Evolutionary conservation across 2,888 invertebrate species (phyloP).

Genomic region (Stegana nigrithorax): DNA sequence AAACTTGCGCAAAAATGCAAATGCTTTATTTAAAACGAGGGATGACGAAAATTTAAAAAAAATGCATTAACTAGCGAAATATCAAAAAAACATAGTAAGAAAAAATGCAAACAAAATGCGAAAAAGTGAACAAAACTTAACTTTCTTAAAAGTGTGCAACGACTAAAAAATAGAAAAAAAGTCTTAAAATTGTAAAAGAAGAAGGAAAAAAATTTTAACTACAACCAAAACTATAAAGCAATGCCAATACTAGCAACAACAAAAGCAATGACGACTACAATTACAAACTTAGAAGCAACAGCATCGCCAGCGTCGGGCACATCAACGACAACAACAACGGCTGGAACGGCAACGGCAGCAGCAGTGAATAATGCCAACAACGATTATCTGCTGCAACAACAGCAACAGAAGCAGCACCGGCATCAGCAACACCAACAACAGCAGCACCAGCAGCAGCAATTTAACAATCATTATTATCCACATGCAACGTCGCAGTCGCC

Average conservation of each 20-base stretch:
- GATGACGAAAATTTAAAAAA: not conserved
- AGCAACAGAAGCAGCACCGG: constrained; percentile 11
- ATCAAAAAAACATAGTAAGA: not conserved
- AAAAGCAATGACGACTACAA: constrained; percentile 19
- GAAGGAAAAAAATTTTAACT: constrained; percentile 3
- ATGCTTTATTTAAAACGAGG: constrained; percentile 9
- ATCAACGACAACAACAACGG: constrained; percentile 15
- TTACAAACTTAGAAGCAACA: constrained; percentile 23
- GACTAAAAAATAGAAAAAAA: constrained; percentile 14
- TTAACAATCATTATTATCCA: constrained; percentile 40
- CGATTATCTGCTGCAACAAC: constrained; percentile 49
- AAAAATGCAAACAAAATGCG: not conserved
- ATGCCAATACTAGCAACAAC: constrained; percentile 55
- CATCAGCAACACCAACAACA: constrained; percentile 40
- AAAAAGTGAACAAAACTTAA: not conserved
- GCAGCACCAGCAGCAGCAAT: constrained; percentile 37
- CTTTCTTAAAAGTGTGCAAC: constrained; percentile 11
- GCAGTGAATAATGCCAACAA: constrained; percentile 20
- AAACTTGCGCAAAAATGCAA: constrained; percentile 24
- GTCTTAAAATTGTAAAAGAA: constrained; percentile 23
- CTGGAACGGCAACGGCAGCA: constrained; percentile 26
- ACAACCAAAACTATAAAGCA: constrained; percentile 9
- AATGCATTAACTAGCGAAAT: not conserved
- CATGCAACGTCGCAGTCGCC: constrained; percentile 36
- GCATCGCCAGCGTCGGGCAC: constrained; percentile 24